Conservation (phyloP, 2,797 vertebrate species). For the Babyrousa celebensis region DNA sequence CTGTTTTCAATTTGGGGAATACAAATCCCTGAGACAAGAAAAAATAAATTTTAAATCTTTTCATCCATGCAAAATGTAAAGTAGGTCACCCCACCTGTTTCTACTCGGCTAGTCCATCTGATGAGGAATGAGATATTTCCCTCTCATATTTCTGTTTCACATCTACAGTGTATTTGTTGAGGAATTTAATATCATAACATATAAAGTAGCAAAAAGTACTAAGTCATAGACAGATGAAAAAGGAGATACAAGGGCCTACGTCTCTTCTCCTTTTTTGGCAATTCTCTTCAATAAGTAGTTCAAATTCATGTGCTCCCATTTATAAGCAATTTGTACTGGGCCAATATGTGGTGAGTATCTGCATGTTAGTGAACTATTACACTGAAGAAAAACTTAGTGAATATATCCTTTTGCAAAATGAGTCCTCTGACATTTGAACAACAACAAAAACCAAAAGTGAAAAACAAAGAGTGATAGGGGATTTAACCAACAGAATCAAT, state of each 20-base stretch:
- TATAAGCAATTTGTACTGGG: not conserved
- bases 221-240: not conserved
- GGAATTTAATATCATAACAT: not conserved
- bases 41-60: conserved; percentile 72
- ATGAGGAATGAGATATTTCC: not conserved
- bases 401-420: not conserved
- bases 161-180: not conserved
- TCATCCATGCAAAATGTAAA: conserved; percentile 75
- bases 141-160: not conserved
- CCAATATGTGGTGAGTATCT: not conserved
- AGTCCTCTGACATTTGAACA: not conserved
- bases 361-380: not conserved
- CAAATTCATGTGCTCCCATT: not conserved
- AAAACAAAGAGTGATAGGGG: not conserved
- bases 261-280: not conserved
- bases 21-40: conserved; percentile 84
- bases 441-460: not conserved
- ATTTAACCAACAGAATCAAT: too few relatives aligned
- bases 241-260: not conserved
- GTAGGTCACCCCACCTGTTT: conserved; percentile 79
- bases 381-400: not conserved
- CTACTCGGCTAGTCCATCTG: not conserved
- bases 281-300: not conserved
- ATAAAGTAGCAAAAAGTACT: not conserved
- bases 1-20: conserved; percentile 85